A percentile compares a stretch with the other conserved stretches of the same genome.
These are phyloP conservation scores for Nasonovia ribisnigri DNA, from an alignment of 2,888 invertebrate species.

Conservation along the genomic window DNA sequence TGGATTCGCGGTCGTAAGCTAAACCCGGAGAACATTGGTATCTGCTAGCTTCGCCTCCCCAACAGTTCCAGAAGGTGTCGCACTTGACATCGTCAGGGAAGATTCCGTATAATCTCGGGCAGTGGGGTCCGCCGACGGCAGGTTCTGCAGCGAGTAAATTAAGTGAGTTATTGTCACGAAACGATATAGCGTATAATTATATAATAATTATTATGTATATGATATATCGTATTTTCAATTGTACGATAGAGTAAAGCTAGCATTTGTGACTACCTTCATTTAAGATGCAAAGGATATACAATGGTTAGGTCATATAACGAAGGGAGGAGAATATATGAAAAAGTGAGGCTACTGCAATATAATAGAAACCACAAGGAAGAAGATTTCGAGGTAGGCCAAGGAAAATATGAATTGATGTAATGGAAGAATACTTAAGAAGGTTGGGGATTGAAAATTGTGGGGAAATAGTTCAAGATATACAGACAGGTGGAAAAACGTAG, in stretches of 20 bases:
- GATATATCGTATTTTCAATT: background rate
- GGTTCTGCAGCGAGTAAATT: conserved; percentile 77
- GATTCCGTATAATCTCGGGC: conserved; percentile 89
- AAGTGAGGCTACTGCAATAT: background rate
- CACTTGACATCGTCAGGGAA: conserved; percentile 90
- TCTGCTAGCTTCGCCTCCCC: conserved; percentile 94
- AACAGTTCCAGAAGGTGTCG: conserved; percentile 96
- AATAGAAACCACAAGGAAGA: background rate
- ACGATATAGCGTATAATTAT: background rate
- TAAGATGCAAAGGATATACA: background rate
- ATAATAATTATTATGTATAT: background rate
- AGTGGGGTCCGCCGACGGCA: conserved; percentile 84
- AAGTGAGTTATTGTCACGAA: background rate
- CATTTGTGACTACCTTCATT: background rate
- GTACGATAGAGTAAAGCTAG: background rate
- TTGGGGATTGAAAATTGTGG: background rate
- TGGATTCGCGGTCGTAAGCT: conserved; percentile 92
- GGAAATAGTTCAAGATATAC: background rate
- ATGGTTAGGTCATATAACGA: background rate
- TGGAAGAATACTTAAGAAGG: background rate
- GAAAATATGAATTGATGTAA: background rate
- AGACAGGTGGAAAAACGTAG: background rate
- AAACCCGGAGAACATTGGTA: conserved; percentile 96
- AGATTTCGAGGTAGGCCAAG: background rate
- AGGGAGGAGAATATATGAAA: background rate